Evolutionary conservation across 2,113 vertebrate genomes (phyloP), one percentile per base, ranked within the genome.

Genomic region (Mesoclemmys tuberculata): DNA sequence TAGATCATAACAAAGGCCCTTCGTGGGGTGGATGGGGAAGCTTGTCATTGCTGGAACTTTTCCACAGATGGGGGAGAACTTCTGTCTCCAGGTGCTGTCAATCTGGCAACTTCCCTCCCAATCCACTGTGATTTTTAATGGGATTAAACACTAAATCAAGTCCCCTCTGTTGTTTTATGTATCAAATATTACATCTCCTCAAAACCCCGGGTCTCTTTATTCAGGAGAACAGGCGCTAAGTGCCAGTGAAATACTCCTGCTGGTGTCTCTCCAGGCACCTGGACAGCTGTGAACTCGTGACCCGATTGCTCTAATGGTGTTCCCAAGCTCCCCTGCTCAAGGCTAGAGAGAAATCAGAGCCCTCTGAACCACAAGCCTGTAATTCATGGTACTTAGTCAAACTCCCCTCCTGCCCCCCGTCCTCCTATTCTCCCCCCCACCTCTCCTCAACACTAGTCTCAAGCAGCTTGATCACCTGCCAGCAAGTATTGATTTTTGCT

Each of bases 401-500:
- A 49, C 71, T 93, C 90, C 85, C 89, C 80, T 11, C 3, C 94
- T 46, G 80, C 51, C 84, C 89, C 13, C 1, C 41, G 29, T 74
- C 74, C 74, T 64, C 5, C 80, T 81, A 90, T 95, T 48, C 91
- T 6, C 83, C 49, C 94, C 90, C 92, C 80, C 77, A 96, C 93
- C 97, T 95, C 96, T 97, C 97, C 97, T 97, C 97, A 96, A 95
- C 35, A 27, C 97, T 91, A 93, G 97, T 97, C 98, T 98, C 98
- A 98, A 98, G 98, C 98, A 98, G 98, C 99, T 98, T 99, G 99
- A 99, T 99, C 99, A 98, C 98, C 99, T 99, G 99, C 99, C 99
- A 99, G 98, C 98, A 79, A 0, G 97, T 99, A 99, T 99, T 99
- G 99, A 99, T 99, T 99, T 99, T 99, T 99, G 98, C 99, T 99